Evolutionary conservation across 2,113 vertebrate species (phyloP).

Genomic region (Rattus rattus): DNA sequence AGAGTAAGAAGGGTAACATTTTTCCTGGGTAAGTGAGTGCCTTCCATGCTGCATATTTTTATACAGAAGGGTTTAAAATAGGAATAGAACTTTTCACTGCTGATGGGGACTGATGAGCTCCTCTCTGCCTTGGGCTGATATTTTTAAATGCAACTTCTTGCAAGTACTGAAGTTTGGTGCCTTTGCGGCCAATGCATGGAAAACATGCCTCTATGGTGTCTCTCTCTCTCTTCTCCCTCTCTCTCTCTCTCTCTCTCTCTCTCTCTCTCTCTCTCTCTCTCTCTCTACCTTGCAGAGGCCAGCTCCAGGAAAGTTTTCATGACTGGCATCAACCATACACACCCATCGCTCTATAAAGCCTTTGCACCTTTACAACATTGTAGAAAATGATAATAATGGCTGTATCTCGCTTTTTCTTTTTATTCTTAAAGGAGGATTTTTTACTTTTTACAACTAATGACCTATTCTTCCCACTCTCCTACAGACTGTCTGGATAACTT

Average conservation of each 20-base stretch:
- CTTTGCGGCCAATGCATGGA: not conserved
- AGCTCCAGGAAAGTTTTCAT: not conserved
- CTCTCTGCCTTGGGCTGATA: too few species aligned
- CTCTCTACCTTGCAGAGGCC: not conserved
- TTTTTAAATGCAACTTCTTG: not conserved
- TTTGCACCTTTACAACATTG: not conserved
- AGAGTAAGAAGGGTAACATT: not conserved
- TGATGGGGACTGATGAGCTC: too few species aligned
- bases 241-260: not conserved
- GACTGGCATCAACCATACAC: not conserved
- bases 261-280: too few species aligned
- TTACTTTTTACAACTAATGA: not conserved
- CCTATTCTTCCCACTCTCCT: not conserved
- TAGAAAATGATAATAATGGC: not conserved
- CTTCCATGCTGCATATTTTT: not conserved
- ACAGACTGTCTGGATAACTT: not conserved
- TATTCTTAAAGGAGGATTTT: too few species aligned
- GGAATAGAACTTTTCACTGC: too few species aligned
- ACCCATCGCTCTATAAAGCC: not conserved
- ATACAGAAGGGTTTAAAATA: not conserved
- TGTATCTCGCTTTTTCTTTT: not conserved
- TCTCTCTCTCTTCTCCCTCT: too few species aligned
- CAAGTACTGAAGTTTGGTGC: not conserved
- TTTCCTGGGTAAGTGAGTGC: too few species aligned
- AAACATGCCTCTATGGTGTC: too few species aligned